A percentile compares a stretch with the other conserved stretches of the same genome.
These are phyloP conservation scores for Anthophora plumipes DNA, from an alignment of 2,888 invertebrate species.

Conservation along the genomic window DNA sequence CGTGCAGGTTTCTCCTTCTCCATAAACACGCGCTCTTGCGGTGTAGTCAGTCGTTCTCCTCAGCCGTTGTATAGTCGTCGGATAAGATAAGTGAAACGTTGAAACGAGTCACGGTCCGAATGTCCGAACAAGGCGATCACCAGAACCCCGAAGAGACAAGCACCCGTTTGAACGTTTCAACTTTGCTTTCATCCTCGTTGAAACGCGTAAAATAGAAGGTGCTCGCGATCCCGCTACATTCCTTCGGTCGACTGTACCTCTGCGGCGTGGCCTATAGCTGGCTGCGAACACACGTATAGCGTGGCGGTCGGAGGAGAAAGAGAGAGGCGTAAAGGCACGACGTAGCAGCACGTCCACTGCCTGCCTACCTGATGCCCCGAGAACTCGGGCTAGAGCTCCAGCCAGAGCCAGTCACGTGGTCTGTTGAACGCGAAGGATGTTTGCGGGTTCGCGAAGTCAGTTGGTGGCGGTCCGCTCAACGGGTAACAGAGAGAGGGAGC, in stretches of 20 bases:
- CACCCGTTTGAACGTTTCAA: no score
- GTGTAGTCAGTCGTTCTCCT: no score
- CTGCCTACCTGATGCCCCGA: slow-evolving; percentile 76
- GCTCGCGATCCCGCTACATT: no score
- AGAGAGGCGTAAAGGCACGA: slow-evolving; percentile 44
- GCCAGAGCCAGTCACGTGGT: slow-evolving; percentile 80
- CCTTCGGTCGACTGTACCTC: neutral
- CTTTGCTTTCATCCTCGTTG: no score
- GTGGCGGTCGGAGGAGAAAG: slow-evolving; percentile 4
- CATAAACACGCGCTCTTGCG: no score
- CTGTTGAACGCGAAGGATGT: slow-evolving; percentile 80
- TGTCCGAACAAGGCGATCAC: no score
- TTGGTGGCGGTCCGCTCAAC: slow-evolving; percentile 76
- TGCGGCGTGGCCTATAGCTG: slow-evolving; percentile 5
- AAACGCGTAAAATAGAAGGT: no score
- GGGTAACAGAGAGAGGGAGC: slow-evolving; percentile 73
- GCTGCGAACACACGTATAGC: slow-evolving; percentile 7
- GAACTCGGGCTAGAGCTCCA: slow-evolving; percentile 70
- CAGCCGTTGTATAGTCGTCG: no score
- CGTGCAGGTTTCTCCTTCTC: no score
- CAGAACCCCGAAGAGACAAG: no score
- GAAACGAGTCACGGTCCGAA: no score
- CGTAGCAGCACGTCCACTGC: slow-evolving; percentile 42
- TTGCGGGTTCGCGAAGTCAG: slow-evolving; percentile 80
- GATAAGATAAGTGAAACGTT: no score